Conservation (phyloP, 2,888 invertebrate genomes). For the Epistrophella euchroma region DNA sequence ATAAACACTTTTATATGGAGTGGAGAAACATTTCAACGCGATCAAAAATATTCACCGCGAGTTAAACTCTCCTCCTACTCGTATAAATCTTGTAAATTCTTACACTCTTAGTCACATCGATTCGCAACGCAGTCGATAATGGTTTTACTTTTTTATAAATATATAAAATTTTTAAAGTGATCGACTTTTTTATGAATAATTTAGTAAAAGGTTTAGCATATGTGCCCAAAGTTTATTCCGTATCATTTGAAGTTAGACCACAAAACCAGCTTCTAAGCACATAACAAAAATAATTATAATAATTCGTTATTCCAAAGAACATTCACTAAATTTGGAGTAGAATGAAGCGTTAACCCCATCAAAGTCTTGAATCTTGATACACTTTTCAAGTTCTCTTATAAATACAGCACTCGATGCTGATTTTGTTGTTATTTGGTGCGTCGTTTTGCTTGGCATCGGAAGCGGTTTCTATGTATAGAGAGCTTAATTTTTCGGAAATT, state of each 20-base stretch:
- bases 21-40: background rate
- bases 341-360: constrained; percentile 34
- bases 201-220: constrained; percentile 25
- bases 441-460: constrained; percentile 60
- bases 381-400: constrained; percentile 68
- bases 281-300: background rate
- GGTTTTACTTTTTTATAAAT: background rate
- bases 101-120: constrained; percentile 13
- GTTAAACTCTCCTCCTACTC: constrained; percentile 21
- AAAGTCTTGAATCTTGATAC: constrained; percentile 58
- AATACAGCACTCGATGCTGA: constrained; percentile 67
- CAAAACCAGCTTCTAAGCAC: constrained; percentile 23
- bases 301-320: constrained; percentile 42
- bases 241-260: constrained; percentile 16
- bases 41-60: background rate
- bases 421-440: constrained; percentile 72
- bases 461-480: constrained; percentile 29
- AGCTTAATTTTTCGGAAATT: constrained; percentile 28
- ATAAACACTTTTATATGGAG: background rate
- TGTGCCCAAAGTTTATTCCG: background rate
- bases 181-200: constrained; percentile 21
- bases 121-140: constrained; percentile 7
- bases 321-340: constrained; percentile 48
- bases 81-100: constrained; percentile 14
- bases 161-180: constrained; percentile 10